Base-by-base conservation (phyloP, 2,113 vertebrate genomes). In the Ptyas mucosa region DNA sequence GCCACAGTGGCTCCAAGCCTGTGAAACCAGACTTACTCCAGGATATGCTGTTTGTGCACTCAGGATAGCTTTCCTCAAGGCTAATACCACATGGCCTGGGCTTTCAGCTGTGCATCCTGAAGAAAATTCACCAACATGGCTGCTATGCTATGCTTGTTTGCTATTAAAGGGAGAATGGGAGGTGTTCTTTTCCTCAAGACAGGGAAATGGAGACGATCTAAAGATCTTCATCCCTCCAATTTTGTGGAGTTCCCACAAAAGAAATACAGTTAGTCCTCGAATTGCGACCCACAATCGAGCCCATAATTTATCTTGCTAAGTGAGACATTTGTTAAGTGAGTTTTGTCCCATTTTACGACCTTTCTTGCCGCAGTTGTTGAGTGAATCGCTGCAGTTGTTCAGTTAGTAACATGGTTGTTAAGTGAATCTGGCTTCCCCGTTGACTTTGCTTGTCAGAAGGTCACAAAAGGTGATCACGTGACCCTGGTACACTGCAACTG, bases 1-100 rank as follows among this genome's bases (percentile, higher is more conserved):
- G 93, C 93, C 95, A 93, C 92, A 89, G 90, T 20, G 95, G 92
- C 94, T 88, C 92, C 21, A 91, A n/a, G 8, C 95, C 90, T 93
- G 81, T 89, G 93, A 54, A 0, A 69, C 55, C 9, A 11, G 85
- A 39, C 23, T 58, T 34, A 46, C 54, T 85, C 20, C 10, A 21
- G 88, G 39, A 39, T n/a, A 85, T 58, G 88, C 11, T 21, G 3
- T 29, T 39, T 14, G 69, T 89, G 69, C 85, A 54, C 29, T 52
- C 18, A 85, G 85, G 55, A 51, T 61, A 49, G 10, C 88, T 57
- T 89, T 89, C 53, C 88, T 55, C 39, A 24, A 57, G 51, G 88
- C 51, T 43, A 92, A 89, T 39, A 53, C 52, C 52, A 15, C 20
- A 46, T 21, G 43, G 39, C 39, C 39, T 51, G 29, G 5, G 5